These are phyloP conservation scores for Salvator merianae DNA, from an alignment of 2,113 vertebrate genomes.

Conservation along the genomic window DNA sequence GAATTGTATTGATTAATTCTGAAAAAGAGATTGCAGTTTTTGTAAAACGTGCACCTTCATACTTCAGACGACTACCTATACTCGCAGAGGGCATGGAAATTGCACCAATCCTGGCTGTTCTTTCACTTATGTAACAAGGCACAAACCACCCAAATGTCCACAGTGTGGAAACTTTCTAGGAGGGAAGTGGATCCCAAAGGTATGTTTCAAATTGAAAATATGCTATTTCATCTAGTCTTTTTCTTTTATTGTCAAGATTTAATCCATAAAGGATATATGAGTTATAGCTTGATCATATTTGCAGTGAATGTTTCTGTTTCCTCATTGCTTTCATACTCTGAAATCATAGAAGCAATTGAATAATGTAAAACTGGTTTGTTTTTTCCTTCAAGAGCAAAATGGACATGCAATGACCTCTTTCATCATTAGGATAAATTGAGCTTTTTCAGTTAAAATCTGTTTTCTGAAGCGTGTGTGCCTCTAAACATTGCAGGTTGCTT, in stretches of 20 bases:
- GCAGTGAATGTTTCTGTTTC: neutral
- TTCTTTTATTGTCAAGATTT: neutral
- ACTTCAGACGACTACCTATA: slow-evolving; percentile 90
- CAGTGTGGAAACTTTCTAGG: slow-evolving; percentile 89
- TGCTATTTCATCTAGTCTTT: neutral
- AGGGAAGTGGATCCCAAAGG: slow-evolving; percentile 93
- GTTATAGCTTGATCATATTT: neutral
- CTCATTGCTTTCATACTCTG: neutral
- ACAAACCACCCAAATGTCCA: slow-evolving; percentile 93
- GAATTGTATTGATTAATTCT: slow-evolving; percentile 3
- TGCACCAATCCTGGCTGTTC: slow-evolving; percentile 91
- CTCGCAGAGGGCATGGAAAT: slow-evolving; percentile 90
- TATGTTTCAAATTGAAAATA: slow-evolving; percentile 59
- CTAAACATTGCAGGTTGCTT: too few species aligned
- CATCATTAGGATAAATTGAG: neutral
- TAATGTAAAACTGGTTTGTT: too few species aligned
- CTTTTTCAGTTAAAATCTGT: neutral
- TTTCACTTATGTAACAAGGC: slow-evolving; percentile 94
- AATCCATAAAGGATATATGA: neutral
- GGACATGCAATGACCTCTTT: neutral
- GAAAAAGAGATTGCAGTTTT: neutral
- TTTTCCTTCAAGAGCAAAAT: neutral
- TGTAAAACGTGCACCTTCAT: slow-evolving; percentile 17
- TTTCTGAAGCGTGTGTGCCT: neutral
- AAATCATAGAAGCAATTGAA: neutral